These are phyloP conservation scores for Sympetrum striolatum DNA, from an alignment of 2,888 invertebrate species.

Conservation along the genomic window DNA sequence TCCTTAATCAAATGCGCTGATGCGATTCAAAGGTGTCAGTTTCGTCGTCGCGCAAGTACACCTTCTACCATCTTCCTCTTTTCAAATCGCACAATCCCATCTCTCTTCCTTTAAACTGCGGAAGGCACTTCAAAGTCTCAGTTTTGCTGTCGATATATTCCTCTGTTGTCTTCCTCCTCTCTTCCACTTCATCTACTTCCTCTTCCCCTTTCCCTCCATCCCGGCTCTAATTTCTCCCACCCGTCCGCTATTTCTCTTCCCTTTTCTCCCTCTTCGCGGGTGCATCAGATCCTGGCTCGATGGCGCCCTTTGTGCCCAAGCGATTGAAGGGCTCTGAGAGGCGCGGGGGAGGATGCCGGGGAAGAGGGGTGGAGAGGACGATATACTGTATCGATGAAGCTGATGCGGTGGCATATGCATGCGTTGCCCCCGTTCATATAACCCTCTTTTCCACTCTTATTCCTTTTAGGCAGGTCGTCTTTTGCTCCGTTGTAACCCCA, in stretches of 20 bases:
- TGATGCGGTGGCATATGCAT: not conserved
- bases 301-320: not conserved
- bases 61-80: no score
- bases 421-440: not conserved
- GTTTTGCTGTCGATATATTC: no score
- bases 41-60: no score
- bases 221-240: not conserved
- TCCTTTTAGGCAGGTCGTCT: not conserved
- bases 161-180: no score
- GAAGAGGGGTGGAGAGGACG: not conserved
- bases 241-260: not conserved
- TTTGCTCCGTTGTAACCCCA: not conserved
- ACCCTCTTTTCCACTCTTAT: not conserved
- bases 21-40: no score
- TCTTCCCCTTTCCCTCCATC: no score
- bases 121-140: no score
- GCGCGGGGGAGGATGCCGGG: not conserved
- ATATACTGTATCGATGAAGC: not conserved
- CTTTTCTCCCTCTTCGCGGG: not conserved
- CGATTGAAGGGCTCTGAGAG: not conserved
- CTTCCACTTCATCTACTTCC: no score
- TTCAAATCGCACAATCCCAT: no score
- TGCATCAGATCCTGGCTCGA: conserved; percentile 17
- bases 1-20: no score
- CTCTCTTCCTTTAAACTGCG: no score